Conservation (phyloP, 2,113 vertebrate species). For the Pseudopipra pipra region DNA sequence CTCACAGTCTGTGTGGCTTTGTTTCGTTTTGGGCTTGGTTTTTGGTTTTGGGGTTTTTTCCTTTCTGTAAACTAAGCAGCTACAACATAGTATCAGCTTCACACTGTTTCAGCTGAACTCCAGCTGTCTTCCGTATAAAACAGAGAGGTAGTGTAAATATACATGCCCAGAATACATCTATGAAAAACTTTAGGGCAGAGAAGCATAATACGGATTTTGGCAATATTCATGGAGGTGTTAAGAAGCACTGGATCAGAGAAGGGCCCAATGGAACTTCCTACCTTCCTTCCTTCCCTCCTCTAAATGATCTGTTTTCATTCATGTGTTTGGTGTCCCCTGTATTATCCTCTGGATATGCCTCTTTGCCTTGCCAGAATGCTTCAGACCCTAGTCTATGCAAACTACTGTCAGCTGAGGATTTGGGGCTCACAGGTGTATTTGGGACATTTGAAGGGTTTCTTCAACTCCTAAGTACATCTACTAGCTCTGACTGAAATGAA, state of each 20-base stretch:
- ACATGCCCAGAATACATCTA: too few species aligned
- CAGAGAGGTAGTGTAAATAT: not conserved
- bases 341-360: not conserved
- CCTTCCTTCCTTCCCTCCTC: not conserved
- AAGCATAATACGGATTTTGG: not conserved
- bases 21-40: not conserved
- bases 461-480: not conserved
- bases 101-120: not conserved
- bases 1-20: not conserved
- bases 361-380: not conserved
- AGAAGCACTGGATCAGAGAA: not conserved
- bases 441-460: not conserved
- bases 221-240: not conserved
- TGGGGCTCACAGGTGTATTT: not conserved
- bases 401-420: not conserved
- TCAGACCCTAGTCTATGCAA: not conserved
- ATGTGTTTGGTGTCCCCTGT: accelerated
- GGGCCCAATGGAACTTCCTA: not conserved
- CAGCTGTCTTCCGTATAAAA: not conserved
- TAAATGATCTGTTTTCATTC: not conserved
- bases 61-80: not conserved
- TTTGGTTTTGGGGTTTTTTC: too few species aligned
- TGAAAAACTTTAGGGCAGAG: not conserved
- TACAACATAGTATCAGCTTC: not conserved
- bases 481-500: not conserved